Base-by-base conservation (phyloP, 2,888 invertebrate genomes). In the Teinopalpus imperialis region DNA sequence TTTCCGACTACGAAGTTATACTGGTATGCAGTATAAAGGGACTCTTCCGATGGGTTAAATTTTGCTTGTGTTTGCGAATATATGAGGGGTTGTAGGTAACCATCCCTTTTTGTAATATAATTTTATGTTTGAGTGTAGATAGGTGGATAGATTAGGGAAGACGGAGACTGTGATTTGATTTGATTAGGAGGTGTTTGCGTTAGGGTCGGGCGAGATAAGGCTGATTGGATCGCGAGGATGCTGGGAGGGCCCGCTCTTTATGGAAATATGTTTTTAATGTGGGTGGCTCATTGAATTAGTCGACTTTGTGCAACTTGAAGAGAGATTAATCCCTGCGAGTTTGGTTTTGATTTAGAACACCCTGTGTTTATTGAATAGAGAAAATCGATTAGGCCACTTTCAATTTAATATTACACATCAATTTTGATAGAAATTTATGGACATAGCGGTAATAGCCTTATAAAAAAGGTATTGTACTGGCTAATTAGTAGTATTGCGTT, bases 181-280 rank as follows among this genome's bases (percentile, higher is more conserved):
- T 86, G 87, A 87, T 88, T 87, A 86, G 86, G 81, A 86, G 87
- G 87, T 88, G 87, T 87, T 85, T 68, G 85, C 72, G 65, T 73
- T 63, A 66, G 78, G 81, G 76, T 66, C 66, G 79, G 79, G 79
- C 74, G 74, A 83, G 87, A 87, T 87, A 86, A 85, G 74, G 68
- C 68, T 81, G 87, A 88, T 87, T 85, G 86, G 85, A 83, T 83
- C 85, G 79, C 70, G 56, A 63, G 69, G 69, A 63, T 49, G 50
- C 29, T 68, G 63, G 72, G 61, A 63, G 67, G 62, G 65, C 66
- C 41, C 50, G 53, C 54, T 32, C 57, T 69, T 77, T 80, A 82
- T 85, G 81, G 81, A 87, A 88, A 88, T 88, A 87, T 88, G 87
- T 88, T 87, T 86, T 85, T 85, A 87, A 88, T 87, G 85, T 77